Conservation (phyloP, 2,113 vertebrate species). For the Gymnobelideus leadbeateri region DNA sequence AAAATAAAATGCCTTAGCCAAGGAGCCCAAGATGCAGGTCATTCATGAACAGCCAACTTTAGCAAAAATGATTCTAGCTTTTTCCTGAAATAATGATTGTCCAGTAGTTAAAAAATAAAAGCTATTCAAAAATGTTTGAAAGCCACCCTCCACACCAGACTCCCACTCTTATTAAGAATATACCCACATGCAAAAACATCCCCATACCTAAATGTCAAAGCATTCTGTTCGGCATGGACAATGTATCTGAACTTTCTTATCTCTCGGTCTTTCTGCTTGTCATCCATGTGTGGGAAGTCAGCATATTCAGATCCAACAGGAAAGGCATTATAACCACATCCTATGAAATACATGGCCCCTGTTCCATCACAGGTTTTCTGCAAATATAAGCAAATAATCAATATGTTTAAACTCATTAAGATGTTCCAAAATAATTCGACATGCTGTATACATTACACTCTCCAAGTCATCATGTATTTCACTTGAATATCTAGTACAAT, state of each 20-base stretch:
- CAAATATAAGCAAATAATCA: slow-evolving; percentile 68
- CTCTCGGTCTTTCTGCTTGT: slow-evolving; percentile 93
- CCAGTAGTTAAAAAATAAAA: slow-evolving; percentile 20
- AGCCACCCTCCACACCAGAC: slow-evolving; percentile 21
- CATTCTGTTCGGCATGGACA: slow-evolving; percentile 96
- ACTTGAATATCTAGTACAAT: slow-evolving; percentile 29
- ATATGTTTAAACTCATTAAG: not conserved
- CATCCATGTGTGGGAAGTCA: slow-evolving; percentile 96
- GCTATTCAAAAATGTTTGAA: slow-evolving; percentile 22
- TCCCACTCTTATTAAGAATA: slow-evolving; percentile 46
- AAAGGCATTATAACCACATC: slow-evolving; percentile 97
- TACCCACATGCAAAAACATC: slow-evolving; percentile 24
- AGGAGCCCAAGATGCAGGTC: not conserved
- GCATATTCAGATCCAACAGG: slow-evolving; percentile 94
- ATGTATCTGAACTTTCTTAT: slow-evolving; percentile 96
- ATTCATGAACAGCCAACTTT: not conserved
- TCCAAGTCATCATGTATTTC: not conserved
- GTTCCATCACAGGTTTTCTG: slow-evolving; percentile 90
- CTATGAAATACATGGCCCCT: slow-evolving; percentile 90
- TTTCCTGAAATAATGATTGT: slow-evolving; percentile 47
- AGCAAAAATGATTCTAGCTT: not conserved
- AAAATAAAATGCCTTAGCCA: slow-evolving; percentile 5
- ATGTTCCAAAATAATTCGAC: not conserved
- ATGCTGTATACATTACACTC: not conserved
- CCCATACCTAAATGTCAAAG: slow-evolving; percentile 95